Conservation (phyloP, 2,888 invertebrate genomes). For the Subacronicta megacephala region DNA sequence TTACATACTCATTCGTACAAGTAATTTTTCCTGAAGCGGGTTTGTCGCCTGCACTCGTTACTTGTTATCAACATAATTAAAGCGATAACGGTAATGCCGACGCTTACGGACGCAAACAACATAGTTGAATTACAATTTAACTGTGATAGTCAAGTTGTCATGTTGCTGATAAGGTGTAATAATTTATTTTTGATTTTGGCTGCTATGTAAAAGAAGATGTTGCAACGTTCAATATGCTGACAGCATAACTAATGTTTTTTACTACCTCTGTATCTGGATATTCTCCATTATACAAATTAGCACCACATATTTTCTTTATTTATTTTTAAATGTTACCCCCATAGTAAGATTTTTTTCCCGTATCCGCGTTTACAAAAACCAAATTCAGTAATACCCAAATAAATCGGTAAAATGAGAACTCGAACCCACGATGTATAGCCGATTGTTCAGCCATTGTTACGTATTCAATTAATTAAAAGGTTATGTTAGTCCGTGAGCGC, state of each 20-base stretch:
- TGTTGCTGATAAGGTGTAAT: not conserved
- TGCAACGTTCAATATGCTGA: too few species aligned
- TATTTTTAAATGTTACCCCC: too few species aligned
- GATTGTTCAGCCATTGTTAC: not conserved
- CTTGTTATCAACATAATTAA: slow-evolving; percentile 58
- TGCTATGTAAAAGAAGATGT: too few species aligned
- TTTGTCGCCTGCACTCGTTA: slow-evolving; percentile 56
- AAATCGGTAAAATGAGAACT: too few species aligned
- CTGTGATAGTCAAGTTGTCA: not conserved
- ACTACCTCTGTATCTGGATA: too few species aligned
- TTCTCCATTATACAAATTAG: too few species aligned
- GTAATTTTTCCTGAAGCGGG: slow-evolving; percentile 43
- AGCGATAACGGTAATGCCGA: slow-evolving; percentile 54
- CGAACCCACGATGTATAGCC: too few species aligned
- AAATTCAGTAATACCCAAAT: too few species aligned
- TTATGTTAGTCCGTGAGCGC: slow-evolving; percentile 28
- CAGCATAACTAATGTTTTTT: too few species aligned
- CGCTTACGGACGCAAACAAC: slow-evolving; percentile 38
- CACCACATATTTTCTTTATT: too few species aligned
- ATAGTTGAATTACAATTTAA: slow-evolving; percentile 5
- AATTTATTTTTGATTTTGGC: not conserved
- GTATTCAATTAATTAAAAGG: not conserved
- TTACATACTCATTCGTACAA: slow-evolving; percentile 58
- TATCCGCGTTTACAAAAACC: too few species aligned
- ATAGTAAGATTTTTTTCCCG: too few species aligned